Evolutionary conservation across 2,797 vertebrate genomes (phyloP).

Genomic region (Poeciliopsis paucimaculata): DNA sequence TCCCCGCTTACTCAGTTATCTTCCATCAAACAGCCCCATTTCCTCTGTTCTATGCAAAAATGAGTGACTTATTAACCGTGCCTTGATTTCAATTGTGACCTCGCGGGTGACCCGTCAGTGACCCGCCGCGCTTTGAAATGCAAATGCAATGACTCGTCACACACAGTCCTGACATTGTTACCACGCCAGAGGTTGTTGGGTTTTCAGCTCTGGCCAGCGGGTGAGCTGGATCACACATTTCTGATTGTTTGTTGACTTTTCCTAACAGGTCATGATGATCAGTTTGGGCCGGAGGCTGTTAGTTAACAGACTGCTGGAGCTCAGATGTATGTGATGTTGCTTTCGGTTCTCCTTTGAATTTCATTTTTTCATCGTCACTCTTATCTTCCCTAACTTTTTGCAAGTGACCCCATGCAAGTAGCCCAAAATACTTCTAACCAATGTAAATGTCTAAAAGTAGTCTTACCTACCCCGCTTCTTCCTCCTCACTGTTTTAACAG

Average conservation of each 20-base stretch:
- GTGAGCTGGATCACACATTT: neutral
- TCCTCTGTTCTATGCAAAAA: slow-evolving; percentile 49
- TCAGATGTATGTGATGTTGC: neutral
- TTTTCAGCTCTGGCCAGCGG: slow-evolving; percentile 7
- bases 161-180: neutral
- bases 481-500: slow-evolving; percentile 19
- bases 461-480: neutral
- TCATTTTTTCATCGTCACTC: neutral
- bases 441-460: slow-evolving; percentile 5
- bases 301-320: neutral
- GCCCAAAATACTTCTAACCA: neutral
- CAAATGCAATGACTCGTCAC: slow-evolving; percentile 12
- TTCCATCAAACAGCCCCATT: slow-evolving; percentile 37
- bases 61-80: slow-evolving; percentile 59
- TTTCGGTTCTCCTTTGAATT: neutral
- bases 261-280: neutral
- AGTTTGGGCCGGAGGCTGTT: slow-evolving; percentile 5
- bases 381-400: neutral
- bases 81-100: slow-evolving; percentile 49
- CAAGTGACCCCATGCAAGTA: neutral
- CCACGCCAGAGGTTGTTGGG: neutral
- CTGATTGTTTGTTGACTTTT: slow-evolving; percentile 14
- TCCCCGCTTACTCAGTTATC: slow-evolving; percentile 23
- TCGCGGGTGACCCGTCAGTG: slow-evolving; percentile 32
- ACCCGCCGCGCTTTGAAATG: slow-evolving; percentile 53